Evolutionary conservation across 2,888 invertebrate species (phyloP).

Genomic region (Meloe dianella): DNA sequence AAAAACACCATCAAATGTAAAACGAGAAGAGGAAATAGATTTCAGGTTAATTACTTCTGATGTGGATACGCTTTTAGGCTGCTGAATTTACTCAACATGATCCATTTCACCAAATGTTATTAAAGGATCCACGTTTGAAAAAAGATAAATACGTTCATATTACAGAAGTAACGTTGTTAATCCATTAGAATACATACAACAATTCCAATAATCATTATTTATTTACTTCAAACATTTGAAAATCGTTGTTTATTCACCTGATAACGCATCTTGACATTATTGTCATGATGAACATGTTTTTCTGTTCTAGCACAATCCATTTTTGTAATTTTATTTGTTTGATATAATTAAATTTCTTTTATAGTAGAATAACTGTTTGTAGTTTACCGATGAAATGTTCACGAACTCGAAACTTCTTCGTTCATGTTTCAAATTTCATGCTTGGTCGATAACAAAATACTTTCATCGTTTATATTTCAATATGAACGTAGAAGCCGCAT

Average conservation of each 20-base stretch:
- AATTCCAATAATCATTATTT: background rate
- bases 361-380: background rate
- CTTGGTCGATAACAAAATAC: conserved; percentile 20
- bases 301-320: background rate
- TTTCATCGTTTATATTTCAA: conserved; percentile 13
- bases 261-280: background rate
- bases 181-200: background rate
- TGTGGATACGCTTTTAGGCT: background rate
- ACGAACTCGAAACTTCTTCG: conserved; percentile 11
- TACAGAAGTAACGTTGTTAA: background rate
- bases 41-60: background rate
- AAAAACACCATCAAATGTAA: background rate
- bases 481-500: background rate
- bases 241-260: background rate
- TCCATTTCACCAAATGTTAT: background rate
- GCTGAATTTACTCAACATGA: background rate
- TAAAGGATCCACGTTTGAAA: background rate
- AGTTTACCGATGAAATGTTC: conserved; percentile 7
- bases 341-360: background rate
- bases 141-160: background rate
- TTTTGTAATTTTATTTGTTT: background rate
- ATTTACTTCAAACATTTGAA: background rate
- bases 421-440: conserved; percentile 23
- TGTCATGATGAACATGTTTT: background rate
- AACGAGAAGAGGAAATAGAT: background rate